phyloP scores from a whole-genome alignment of 30 jellyfish, hydroid and myxozoan species.

The Hydra vulgaris region DNA sequence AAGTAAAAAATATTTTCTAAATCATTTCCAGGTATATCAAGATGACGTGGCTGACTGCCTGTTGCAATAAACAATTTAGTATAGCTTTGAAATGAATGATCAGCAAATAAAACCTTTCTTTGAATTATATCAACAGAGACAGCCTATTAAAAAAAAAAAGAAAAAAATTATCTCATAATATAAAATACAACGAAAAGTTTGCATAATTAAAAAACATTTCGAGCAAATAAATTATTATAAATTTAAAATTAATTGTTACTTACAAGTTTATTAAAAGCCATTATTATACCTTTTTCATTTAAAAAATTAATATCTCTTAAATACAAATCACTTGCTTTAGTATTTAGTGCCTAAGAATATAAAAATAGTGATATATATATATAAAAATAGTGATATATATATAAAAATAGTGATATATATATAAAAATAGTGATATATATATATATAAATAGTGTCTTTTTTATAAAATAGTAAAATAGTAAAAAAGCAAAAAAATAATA shows the following conservation, averaged over 20 bases:
- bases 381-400: too few species aligned
- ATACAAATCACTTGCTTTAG: constrained; percentile 34
- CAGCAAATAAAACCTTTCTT: constrained; percentile 17
- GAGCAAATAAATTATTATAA: too few species aligned
- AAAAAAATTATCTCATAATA: not conserved
- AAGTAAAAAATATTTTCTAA: constrained; percentile 28
- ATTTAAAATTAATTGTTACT: not conserved
- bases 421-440: too few species aligned
- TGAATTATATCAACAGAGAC: constrained; percentile 9
- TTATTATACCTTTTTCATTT: constrained; percentile 9
- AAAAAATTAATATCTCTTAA: constrained; percentile 27
- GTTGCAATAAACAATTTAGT: constrained; percentile 40
- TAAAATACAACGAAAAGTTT: not conserved
- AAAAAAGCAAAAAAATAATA: too few species aligned
- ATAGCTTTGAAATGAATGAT: constrained; percentile 31
- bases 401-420: too few species aligned
- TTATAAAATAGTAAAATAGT: too few species aligned
- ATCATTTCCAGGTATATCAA: constrained; percentile 41
- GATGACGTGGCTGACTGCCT: constrained; percentile 48
- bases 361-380: not conserved
- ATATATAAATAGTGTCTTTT: too few species aligned
- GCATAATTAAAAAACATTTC: too few species aligned
- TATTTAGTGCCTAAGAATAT: constrained; percentile 21
- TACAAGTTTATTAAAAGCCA: constrained; percentile 32
- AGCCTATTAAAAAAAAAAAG: constrained; percentile 4